Percentiles rank a stretch among this genome's conserved stretches.
These are phyloP conservation scores for Lochmaea capreae DNA, from an alignment of 2,888 invertebrate species.

Conservation along the genomic window DNA sequence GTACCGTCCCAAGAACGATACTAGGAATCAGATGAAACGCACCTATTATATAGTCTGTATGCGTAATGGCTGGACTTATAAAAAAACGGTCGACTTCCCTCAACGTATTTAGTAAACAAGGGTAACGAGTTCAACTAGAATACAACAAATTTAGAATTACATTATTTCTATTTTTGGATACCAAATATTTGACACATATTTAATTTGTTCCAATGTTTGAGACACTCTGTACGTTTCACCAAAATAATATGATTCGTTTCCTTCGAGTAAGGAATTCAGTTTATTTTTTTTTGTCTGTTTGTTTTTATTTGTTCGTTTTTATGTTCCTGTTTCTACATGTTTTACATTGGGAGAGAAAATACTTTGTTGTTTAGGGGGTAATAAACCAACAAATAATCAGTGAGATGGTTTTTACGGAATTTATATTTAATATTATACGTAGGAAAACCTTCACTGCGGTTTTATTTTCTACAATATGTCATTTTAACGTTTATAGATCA, in stretches of 20 bases:
- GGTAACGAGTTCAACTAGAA: no score
- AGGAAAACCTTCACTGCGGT: no score
- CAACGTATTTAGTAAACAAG: background rate
- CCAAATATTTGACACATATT: background rate
- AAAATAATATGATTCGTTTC: background rate
- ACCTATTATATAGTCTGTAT: no score
- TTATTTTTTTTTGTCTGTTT: background rate
- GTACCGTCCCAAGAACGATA: no score
- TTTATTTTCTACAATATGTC: no score
- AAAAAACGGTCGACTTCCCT: background rate
- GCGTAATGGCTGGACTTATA: background rate
- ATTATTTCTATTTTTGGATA: background rate
- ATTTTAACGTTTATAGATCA: no score
- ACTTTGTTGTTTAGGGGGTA: background rate
- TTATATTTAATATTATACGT: background rate
- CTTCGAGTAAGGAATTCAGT: conserved; percentile 3
- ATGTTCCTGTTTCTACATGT: background rate
- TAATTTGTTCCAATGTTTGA: background rate
- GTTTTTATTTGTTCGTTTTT: background rate
- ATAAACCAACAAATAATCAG: background rate
- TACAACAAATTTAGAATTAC: background rate
- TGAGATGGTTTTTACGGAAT: background rate
- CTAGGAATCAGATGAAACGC: no score
- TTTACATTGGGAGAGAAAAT: background rate
- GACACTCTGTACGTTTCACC: background rate